These are phyloP conservation scores for Eristalis tenax DNA, from an alignment of 2,888 invertebrate species.

Conservation along the genomic window DNA sequence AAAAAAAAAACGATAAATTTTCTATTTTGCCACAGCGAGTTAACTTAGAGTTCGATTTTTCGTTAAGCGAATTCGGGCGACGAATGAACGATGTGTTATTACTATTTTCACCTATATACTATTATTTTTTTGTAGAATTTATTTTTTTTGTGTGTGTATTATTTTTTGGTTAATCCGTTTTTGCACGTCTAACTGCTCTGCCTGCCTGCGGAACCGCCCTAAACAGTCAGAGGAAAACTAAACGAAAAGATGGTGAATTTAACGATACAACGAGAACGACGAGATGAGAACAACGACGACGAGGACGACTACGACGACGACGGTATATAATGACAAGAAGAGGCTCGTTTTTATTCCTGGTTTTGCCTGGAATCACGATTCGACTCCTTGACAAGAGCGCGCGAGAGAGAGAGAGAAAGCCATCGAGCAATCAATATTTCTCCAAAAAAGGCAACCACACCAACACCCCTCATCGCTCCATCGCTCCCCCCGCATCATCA, in stretches of 20 bases:
- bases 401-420: constrained; percentile 25
- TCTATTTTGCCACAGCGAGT: constrained; percentile 8
- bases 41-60: constrained; percentile 17
- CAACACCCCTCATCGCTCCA: neutral
- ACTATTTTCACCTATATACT: constrained; percentile 17
- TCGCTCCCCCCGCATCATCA: neutral
- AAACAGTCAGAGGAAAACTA: constrained; percentile 82
- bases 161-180: constrained; percentile 67
- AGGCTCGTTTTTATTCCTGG: constrained; percentile 63
- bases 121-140: constrained; percentile 44
- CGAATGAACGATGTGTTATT: constrained; percentile 14
- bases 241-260: constrained; percentile 81
- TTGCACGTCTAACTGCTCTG: constrained; percentile 76
- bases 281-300: constrained; percentile 74
- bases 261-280: constrained; percentile 75
- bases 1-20: constrained; percentile 5
- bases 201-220: constrained; percentile 82
- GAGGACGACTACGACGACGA: constrained; percentile 69
- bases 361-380: constrained; percentile 54
- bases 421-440: constrained; percentile 71
- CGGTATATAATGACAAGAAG: constrained; percentile 73
- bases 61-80: neutral
- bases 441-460: constrained; percentile 43
- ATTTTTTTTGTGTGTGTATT: constrained; percentile 38
- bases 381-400: constrained; percentile 50